A percentile compares a stretch with the other conserved stretches of the same genome.
Conservation (phyloP, 2,797 vertebrate genomes). For the Rhabdomys pumilio region DNA sequence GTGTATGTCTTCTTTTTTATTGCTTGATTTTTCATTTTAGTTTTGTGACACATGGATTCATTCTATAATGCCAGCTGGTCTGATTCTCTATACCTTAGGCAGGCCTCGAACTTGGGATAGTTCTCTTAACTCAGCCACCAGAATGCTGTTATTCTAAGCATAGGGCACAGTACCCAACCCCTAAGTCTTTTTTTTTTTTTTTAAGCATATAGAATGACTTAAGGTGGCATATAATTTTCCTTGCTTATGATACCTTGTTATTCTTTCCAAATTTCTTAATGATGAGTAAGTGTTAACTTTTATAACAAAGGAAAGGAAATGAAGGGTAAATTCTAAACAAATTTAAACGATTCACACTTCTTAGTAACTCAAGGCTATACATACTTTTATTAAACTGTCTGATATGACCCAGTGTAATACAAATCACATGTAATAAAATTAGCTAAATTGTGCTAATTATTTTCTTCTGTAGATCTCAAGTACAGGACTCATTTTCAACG, state of each 20-base stretch:
- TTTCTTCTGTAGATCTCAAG: conserved; percentile 11
- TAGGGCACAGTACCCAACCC: no score
- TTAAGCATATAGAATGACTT: not conserved
- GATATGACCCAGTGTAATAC: not conserved
- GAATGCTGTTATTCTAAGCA: not conserved
- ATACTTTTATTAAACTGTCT: not conserved
- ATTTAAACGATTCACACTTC: not conserved
- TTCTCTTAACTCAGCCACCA: not conserved
- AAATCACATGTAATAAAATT: not conserved
- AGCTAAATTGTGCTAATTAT: not conserved
- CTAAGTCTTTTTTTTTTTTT: not conserved
- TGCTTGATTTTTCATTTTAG: not conserved
- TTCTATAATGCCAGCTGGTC: not conserved
- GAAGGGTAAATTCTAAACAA: not conserved
- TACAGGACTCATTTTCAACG: not conserved
- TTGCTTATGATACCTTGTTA: not conserved
- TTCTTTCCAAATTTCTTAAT: conserved; percentile 12
- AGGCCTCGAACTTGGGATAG: not conserved
- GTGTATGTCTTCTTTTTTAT: not conserved
- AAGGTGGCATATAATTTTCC: not conserved
- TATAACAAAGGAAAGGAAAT: not conserved
- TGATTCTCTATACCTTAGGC: not conserved
- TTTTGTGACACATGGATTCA: not conserved
- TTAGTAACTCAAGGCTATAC: not conserved
- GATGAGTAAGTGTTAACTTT: not conserved